phyloP scores from a whole-genome alignment of 2,888 invertebrate genomes.

The Trachelus tabidus region DNA sequence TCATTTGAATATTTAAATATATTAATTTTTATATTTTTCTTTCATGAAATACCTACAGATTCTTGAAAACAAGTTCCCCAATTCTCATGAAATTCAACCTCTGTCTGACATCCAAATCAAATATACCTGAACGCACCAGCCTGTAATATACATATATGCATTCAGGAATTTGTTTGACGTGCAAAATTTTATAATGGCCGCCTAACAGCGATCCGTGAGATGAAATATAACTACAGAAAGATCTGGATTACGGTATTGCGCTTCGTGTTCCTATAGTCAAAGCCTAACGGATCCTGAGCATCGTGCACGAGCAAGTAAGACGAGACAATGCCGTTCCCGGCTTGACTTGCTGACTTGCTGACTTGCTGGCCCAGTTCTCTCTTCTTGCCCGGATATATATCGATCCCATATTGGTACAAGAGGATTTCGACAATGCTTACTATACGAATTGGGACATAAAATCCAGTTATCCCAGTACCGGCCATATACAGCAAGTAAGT shows the following conservation, averaged over 20 bases:
- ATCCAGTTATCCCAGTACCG: background rate
- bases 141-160: background rate
- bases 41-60: background rate
- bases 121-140: background rate
- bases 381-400: background rate
- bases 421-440: background rate
- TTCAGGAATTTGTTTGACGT: background rate
- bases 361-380: conserved; percentile 9
- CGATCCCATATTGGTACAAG: background rate
- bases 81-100: background rate
- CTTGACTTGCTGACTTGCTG: conserved; percentile 6
- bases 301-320: background rate
- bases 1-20: background rate
- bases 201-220: background rate
- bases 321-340: conserved; percentile 9
- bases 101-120: background rate
- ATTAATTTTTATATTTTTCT: background rate
- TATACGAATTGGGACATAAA: background rate
- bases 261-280: background rate
- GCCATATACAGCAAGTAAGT: background rate
- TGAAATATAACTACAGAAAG: background rate
- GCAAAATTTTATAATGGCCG: background rate
- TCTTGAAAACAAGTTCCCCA: background rate
- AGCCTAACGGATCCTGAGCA: background rate
- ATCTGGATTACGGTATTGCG: background rate